Conservation (phyloP, 2,113 vertebrate species). For the Procavia capensis region DNA sequence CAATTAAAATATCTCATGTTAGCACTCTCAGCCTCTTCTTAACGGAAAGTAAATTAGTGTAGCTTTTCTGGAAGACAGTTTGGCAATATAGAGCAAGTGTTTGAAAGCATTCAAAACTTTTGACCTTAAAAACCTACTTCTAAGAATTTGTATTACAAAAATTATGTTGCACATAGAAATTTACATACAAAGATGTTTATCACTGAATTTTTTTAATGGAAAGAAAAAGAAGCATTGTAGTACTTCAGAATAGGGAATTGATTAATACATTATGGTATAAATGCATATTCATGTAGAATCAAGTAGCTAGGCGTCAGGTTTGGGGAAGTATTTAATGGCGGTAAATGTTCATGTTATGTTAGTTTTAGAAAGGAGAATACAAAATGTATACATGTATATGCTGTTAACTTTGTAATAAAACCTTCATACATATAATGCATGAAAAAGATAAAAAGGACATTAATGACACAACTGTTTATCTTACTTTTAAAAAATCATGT, state of each 20-base stretch:
- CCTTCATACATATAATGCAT: neutral
- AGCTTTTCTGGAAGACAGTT: neutral
- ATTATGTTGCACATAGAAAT: neutral
- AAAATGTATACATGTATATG: neutral
- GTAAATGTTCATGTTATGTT: neutral
- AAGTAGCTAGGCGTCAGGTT: neutral
- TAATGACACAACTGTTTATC: neutral
- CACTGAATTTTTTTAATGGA: neutral
- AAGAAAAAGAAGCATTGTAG: neutral
- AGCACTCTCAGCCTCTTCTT: neutral
- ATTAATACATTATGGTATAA: slow-evolving; percentile 36
- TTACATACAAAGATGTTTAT: slow-evolving; percentile 1
- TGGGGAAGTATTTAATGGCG: slow-evolving; percentile 1
- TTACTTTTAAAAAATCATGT: neutral
- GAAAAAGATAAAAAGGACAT: neutral
- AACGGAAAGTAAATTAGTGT: neutral
- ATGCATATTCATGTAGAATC: neutral
- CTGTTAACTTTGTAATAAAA: slow-evolving; percentile 36
- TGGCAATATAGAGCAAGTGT: neutral
- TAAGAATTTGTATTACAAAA: slow-evolving; percentile 55
- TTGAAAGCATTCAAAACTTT: slow-evolving; percentile 31
- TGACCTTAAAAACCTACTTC: neutral
- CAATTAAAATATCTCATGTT: neutral
- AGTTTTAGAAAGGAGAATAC: neutral
- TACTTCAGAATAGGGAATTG: neutral